Base-by-base conservation (phyloP, 2,797 vertebrate genomes). In the Sciaenops ocellatus region DNA sequence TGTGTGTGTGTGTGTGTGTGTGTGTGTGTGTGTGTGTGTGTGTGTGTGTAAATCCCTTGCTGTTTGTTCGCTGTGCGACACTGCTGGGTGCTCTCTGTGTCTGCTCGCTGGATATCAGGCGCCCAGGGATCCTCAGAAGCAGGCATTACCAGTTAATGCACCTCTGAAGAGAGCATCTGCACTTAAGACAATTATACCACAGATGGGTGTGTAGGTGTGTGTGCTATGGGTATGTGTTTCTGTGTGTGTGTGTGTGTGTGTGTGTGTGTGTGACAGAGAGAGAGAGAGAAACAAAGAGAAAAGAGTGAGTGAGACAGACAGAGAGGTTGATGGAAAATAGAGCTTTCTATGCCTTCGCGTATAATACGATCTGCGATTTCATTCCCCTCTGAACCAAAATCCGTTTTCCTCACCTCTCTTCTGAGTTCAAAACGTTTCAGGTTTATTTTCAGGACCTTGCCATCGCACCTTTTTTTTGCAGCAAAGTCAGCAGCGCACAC, bases 141-240 rank as follows among this genome's bases (percentile, higher is more conserved):
- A 74, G 82, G 84, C 82, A 86, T 93, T 89, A 88, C 85, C 89
- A 86, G 85, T 89, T 89, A 91, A 94, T 90, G 87, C 85, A 88
- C 84, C 90, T 91, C 89, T 91, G 82, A 89, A 85, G 87, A 79
- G 77, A 91, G 80, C 80, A 70, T 84, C 85, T 90, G 90, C 86
- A 87, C 90, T 94, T 89, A 92, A 91, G 87, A 90, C 89, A 92
- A 90, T 91, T 86, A 87, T 75, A 73, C 80, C 78, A 61, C 80
- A 76, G 78, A 83, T 76, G 70, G 22, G 82, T 66, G 80, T 69
- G 63, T 63, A 41, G 18, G 64, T 61, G 77, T 72, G 74, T 75
- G 82, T 51, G 75, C 18, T 47, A 48, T 73, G n/a, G 15, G 22
- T 74, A 22, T 54, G 48, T 66, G 57, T 69, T 26, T 73, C 18